A percentile compares a stretch with the other conserved stretches of the same genome.
These are phyloP conservation scores for Phalacrocorax brasilianus DNA, from an alignment of 2,113 vertebrate species.

Conservation along the genomic window DNA sequence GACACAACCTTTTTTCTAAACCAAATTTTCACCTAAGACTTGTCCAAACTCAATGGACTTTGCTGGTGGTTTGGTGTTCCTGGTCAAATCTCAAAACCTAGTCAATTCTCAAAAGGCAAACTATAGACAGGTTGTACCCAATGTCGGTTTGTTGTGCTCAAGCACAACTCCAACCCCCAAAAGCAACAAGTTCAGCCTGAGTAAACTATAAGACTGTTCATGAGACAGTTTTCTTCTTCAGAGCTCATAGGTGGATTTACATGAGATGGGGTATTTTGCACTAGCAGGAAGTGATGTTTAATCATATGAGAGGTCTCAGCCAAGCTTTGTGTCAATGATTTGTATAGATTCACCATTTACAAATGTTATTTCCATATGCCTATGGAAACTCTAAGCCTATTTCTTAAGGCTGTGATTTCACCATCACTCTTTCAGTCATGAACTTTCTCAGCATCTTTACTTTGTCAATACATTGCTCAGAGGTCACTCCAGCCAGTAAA, in stretches of 20 bases:
- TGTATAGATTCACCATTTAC: background rate
- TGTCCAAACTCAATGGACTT: background rate
- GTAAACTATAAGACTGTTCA: background rate
- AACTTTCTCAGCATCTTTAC: background rate
- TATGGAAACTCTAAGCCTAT: background rate
- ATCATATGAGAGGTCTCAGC: background rate
- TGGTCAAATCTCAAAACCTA: background rate
- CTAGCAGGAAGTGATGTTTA: background rate
- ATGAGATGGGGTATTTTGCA: background rate
- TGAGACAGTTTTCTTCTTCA: background rate
- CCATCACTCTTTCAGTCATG: background rate
- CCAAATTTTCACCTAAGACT: background rate
- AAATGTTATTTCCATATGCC: background rate
- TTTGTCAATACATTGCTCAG: background rate
- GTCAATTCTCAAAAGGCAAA: background rate
- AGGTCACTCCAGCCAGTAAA: background rate
- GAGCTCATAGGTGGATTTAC: background rate
- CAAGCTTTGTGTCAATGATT: background rate
- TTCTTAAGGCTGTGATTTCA: background rate
- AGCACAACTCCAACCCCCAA: background rate
- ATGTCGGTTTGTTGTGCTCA: background rate
- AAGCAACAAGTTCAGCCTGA: background rate
- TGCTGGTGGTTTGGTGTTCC: background rate
- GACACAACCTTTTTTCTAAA: background rate
- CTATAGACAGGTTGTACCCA: background rate